Base-by-base conservation (phyloP, 1,140 invertebrate species). In the Calliopsis andreniformis region DNA sequence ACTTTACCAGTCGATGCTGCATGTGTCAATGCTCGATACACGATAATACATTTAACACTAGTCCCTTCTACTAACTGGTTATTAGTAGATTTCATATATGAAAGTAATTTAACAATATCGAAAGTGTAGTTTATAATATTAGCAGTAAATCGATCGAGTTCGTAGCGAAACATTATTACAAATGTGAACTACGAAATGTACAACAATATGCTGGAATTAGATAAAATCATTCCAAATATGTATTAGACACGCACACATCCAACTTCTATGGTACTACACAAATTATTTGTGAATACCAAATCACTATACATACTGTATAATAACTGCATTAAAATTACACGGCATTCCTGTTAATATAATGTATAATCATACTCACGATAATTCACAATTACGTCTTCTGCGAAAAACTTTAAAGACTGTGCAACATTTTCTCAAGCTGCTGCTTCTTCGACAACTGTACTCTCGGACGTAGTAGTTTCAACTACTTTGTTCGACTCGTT, bases 361-460 rank as follows among this genome's bases (percentile, higher is more conserved):
- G 32, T 28, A 7, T 76, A 68, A 18, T 58, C 72, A 35, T 59
- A 45, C 47, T 53, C 45, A 43, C 45, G 39, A 53, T 30, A 39
- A 43, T 43, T 75, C 51, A 75, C 62, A 67, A 56, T 75, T 67
- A 75, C 39, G 30, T 75, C n/a, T 32, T 14, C 56, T 30, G 20
- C 12, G 5, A 45, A 25, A 20, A 45, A 56, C 5, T 18, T 75
- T 25, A 56, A 43, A 43, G 8, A 53, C 51, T 35, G 20, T 51
- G 28, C 25, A 28, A 55, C n/a, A 7, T 66, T 32, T 16, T n/a
- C 79, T 88, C 87, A 91, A 82, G 89, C 89, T 86, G 86, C 87
- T 68, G 89, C 79, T 82, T 91, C 85, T 53, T 90, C 89, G n/a
- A 90, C 80, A 43, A 87, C 84, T 42, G 81, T 76, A 80, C 66